Base-by-base conservation (phyloP, 2,888 invertebrate genomes). In the Polydesmus complanatus region DNA sequence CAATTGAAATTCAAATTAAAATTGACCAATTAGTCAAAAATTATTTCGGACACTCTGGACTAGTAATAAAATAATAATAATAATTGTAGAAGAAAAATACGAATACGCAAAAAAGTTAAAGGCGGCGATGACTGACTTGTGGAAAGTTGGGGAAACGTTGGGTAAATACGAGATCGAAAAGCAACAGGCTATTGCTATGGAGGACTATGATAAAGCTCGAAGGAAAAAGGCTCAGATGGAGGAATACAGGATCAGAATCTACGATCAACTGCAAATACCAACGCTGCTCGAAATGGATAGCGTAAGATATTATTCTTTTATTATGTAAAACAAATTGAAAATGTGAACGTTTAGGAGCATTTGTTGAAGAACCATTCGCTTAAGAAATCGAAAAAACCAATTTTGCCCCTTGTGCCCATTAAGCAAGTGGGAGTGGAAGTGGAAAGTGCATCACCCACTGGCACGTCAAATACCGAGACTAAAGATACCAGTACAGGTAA, bases 61-160 rank as follows among this genome's bases (percentile, higher is more conserved):
- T 11, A 21, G 18, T 52, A 19, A 14, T 52, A 18, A 11, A 52
- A 52, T 18, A 21, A 11, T 11, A 52, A 52, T n/a, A 8, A 37
- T 37, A 37, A 8, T 37, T 37, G 27, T 71, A 90, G 91, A 86
- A 72, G 94, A 95, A 74, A 81, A 91, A 66, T 94, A 91, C 74
- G 93, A 94, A 72, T 93, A 90, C 75, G 95, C 94, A 0, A 85
- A 93, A 61, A 89, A 90, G 66, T 74, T 94, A 11, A 94, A 94
- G 72, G 81, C 85, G 1, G 87, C 91, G 0, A 89, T 92, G 75
- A 81, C 84, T 58, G 86, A 87, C 57, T 74, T 96, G 23, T 81
- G 88, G 11, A 83, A 84, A 63, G 89, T 89, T 0, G 95, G 95
- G 0, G 91, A 93, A 72, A 83, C 88, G 59, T 78, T 95, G 49